Evolutionary conservation across 2,797 vertebrate species (phyloP), one percentile per base, ranked within the genome.

Genomic region (Rhinophrynus dorsalis): DNA sequence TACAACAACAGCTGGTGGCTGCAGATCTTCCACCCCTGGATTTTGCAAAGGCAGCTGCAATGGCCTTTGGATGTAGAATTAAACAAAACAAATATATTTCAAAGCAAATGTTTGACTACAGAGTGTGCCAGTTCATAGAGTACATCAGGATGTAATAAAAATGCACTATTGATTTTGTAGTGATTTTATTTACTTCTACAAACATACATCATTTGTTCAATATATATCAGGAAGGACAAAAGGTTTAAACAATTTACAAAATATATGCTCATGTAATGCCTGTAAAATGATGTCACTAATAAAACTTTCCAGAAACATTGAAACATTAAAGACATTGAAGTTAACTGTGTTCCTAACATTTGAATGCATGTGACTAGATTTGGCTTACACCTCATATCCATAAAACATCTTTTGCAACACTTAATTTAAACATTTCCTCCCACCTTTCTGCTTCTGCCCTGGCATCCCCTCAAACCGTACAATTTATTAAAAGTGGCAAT

Each of bases 301-400:
- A 66, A 15, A 40, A 30, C 6, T 20, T 44, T 42, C 26, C 37
- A 52, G 20, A 15, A 52, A 52, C 62, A 52, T n/a, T n/a, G n/a
- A n/a, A n/a, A n/a, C n/a, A n/a, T 52, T 33, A 35, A 65, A 40
- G 62, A 54, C 24, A 54, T 40, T 52, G 24, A 65, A 54, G 38
- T 48, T 52, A 65, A 51, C 45, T 37, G 32, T 26, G 33, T 37
- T 30, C 50, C 51, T 63, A 63, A 63, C 51, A 63, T 63, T 54
- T 65, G 35, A 21, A 42, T 52, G 52, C 30, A 65, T 65, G 48
- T 24, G 50, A 66, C 17, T 55, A 21, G 18, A 38, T 26, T 29
- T 63, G 60, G 60, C 60, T 50, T 47, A 7, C 17, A 17, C 32
- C 51, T 50, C 13, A 23, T 35, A 63, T 38, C 37, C 45, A 51